These are phyloP conservation scores for Ctenopoma multispine DNA, from an alignment of 2,797 vertebrate genomes.

Conservation along the genomic window DNA sequence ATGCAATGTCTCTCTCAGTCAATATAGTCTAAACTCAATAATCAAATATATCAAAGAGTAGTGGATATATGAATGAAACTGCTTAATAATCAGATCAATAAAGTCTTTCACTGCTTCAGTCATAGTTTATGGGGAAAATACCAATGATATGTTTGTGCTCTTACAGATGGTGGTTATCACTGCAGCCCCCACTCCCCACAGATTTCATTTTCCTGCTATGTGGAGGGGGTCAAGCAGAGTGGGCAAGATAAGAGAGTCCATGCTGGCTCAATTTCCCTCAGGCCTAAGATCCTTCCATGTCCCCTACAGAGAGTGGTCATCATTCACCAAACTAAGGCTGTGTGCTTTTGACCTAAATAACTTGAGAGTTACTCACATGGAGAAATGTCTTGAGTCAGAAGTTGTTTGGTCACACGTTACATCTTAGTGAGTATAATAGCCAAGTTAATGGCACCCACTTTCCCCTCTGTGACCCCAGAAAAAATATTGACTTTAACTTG, in stretches of 20 bases:
- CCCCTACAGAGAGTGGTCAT: slow-evolving; percentile 73
- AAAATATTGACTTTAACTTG: slow-evolving; percentile 70
- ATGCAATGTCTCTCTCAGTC: not conserved
- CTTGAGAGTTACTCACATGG: slow-evolving; percentile 55
- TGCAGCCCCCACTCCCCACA: slow-evolving; percentile 62
- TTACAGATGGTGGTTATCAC: slow-evolving; percentile 70
- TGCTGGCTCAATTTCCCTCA: slow-evolving; percentile 85
- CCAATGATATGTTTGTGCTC: slow-evolving; percentile 64
- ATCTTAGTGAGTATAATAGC: slow-evolving; percentile 63
- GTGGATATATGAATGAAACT: slow-evolving; percentile 22
- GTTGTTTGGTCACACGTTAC: slow-evolving; percentile 60
- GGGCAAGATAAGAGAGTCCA: slow-evolving; percentile 82
- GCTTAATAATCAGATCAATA: slow-evolving; percentile 13
- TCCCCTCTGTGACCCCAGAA: slow-evolving; percentile 62
- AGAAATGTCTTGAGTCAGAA: slow-evolving; percentile 64
- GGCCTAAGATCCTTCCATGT: slow-evolving; percentile 63
- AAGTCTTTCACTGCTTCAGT: slow-evolving; percentile 33
- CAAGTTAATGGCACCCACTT: slow-evolving; percentile 64
- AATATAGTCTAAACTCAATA: not conserved
- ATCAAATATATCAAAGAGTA: slow-evolving; percentile 4
- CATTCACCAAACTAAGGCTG: slow-evolving; percentile 64
- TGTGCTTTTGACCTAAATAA: slow-evolving; percentile 78
- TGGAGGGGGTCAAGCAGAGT: slow-evolving; percentile 79
- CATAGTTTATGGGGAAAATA: slow-evolving; percentile 63
- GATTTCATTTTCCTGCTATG: slow-evolving; percentile 82